Evolutionary conservation across 1,140 invertebrate species (phyloP).

Genomic region (Caerostris darwini): DNA sequence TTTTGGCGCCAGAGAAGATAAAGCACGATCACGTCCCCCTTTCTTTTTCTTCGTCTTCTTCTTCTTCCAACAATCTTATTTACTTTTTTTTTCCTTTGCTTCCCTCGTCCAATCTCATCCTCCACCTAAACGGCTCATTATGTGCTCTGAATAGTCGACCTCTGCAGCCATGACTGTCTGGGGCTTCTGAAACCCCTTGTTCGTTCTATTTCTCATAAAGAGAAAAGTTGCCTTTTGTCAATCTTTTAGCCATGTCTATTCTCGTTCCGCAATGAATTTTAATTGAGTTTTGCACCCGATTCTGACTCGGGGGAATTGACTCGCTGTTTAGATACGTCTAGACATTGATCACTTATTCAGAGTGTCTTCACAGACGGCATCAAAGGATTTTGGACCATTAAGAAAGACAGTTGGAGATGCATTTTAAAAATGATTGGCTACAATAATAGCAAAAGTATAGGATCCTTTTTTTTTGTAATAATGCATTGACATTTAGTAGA

Average conservation of each 20-base stretch:
- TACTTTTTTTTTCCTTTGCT: not conserved
- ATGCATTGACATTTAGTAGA: no score
- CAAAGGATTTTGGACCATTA: no score
- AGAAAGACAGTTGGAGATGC: no score
- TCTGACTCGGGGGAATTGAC: not conserved
- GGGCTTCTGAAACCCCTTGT: not conserved
- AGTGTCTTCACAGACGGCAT: no score
- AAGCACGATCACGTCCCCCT: slow-evolving; percentile 25
- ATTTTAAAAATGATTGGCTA: no score
- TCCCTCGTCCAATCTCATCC: not conserved
- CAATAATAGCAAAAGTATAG: no score
- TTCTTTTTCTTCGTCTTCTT: not conserved
- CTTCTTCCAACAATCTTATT: not conserved
- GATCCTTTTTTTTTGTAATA: no score
- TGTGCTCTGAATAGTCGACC: not conserved
- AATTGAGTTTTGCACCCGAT: not conserved
- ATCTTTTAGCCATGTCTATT: no score
- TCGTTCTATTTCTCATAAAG: not conserved
- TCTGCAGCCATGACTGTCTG: not conserved
- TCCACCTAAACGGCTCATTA: slow-evolving; percentile 21
- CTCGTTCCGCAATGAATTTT: not conserved
- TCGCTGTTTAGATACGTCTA: not conserved
- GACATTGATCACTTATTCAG: no score
- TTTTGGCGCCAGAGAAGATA: slow-evolving; percentile 43
- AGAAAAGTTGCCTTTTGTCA: not conserved